Percentiles rank a stretch among this genome's conserved stretches.
phyloP scores from a whole-genome alignment of 2,113 vertebrate species.

The Trachemys scripta region DNA sequence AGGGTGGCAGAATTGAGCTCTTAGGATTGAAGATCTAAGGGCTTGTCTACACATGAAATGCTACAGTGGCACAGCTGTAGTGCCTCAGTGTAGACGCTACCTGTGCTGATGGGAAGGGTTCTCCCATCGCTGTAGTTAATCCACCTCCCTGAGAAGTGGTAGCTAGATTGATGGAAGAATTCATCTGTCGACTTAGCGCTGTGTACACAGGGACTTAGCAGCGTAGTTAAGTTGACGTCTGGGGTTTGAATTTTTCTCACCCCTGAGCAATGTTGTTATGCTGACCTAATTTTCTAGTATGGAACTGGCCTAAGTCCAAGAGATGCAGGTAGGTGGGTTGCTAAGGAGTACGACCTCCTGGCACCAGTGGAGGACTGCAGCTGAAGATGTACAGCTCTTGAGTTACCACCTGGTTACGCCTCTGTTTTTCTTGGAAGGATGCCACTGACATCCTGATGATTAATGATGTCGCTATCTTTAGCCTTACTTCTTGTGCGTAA shows the following conservation, averaged over 20 bases:
- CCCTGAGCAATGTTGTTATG: not conserved
- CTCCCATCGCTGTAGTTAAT: no score
- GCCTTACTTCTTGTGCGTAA: not conserved
- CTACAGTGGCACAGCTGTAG: no score
- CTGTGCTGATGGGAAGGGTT: no score
- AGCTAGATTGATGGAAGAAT: not conserved
- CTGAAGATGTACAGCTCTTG: not conserved
- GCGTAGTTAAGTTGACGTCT: not conserved
- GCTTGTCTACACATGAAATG: no score
- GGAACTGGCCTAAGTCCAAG: not conserved
- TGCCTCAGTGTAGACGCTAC: no score
- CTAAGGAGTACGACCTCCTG: not conserved
- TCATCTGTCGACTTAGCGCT: not conserved
- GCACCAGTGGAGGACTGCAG: not conserved
- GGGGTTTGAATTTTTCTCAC: not conserved
- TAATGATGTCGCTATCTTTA: not conserved
- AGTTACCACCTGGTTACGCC: not conserved
- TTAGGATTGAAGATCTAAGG: no score
- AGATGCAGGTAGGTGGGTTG: not conserved
- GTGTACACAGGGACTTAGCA: not conserved
- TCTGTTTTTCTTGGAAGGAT: not conserved
- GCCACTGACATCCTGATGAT: not conserved
- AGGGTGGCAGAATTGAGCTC: no score
- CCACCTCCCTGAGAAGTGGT: not conserved
- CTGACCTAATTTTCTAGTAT: not conserved